Conservation (phyloP, 2,113 vertebrate species). For the Phaethornis superciliosus region DNA sequence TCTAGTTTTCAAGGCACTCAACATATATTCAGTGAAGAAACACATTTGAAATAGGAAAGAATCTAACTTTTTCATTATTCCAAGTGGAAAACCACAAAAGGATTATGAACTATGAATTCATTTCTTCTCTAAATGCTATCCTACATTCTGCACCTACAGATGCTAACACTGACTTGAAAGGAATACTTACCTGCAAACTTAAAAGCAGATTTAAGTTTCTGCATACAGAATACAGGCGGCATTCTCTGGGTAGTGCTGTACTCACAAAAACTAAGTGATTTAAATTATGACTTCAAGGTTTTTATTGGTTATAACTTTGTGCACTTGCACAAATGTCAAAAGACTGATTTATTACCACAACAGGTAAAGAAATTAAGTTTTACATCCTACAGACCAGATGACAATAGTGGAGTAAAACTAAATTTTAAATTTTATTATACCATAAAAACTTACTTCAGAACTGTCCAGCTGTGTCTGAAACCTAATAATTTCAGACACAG, state of each 20-base stretch:
- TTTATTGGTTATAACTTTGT: neutral
- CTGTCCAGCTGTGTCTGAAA: conserved; percentile 46
- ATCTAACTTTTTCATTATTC: neutral
- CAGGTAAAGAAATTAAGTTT: neutral
- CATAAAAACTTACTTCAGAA: conserved; percentile 38
- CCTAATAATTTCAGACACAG: conserved; percentile 63
- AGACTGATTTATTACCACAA: neutral
- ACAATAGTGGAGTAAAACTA: neutral
- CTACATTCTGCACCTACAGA: neutral
- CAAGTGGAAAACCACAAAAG: neutral
- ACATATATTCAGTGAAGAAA: neutral
- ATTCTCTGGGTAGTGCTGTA: neutral
- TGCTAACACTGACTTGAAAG: neutral
- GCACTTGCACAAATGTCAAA: neutral
- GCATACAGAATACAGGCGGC: neutral
- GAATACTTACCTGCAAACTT: neutral
- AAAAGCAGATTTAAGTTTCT: neutral
- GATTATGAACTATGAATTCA: neutral
- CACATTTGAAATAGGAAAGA: neutral
- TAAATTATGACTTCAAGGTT: neutral
- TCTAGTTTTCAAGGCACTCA: neutral
- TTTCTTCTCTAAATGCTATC: neutral
- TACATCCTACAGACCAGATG: neutral
- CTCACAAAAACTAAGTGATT: neutral
- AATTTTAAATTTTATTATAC: conserved; percentile 27